These are phyloP conservation scores for Notothenia coriiceps DNA, from an alignment of 2,113 vertebrate species.

Conservation along the genomic window DNA sequence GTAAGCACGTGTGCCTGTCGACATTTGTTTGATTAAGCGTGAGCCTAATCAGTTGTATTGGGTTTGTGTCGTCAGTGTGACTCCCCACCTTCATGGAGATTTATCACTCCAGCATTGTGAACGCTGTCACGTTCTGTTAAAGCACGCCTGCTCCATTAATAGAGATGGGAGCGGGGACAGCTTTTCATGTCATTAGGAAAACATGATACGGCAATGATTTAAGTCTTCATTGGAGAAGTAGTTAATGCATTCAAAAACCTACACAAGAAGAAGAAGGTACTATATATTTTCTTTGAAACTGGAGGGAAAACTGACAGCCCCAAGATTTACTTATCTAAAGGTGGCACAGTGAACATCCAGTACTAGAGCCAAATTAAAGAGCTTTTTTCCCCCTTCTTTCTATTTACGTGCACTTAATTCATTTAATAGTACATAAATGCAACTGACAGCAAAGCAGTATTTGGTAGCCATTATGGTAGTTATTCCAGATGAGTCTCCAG, in stretches of 20 bases:
- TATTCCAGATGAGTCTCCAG: constrained; percentile 17
- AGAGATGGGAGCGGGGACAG: constrained; percentile 62
- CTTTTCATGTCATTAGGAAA: constrained; percentile 77
- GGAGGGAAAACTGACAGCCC: constrained; percentile 28
- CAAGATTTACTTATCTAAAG: constrained; percentile 45
- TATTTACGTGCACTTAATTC: not conserved
- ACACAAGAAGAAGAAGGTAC: constrained; percentile 55
- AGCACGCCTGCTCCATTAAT: constrained; percentile 74
- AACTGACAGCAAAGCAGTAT: constrained; percentile 30
- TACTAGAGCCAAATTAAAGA: constrained; percentile 30
- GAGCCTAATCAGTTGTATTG: constrained; percentile 59
- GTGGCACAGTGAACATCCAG: constrained; percentile 28
- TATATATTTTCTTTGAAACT: constrained; percentile 42
- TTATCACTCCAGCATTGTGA: constrained; percentile 71
- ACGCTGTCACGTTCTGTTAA: constrained; percentile 70
- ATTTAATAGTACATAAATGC: not conserved
- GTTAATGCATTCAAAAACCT: constrained; percentile 55
- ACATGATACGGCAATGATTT: constrained; percentile 75
- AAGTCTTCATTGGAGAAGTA: constrained; percentile 56
- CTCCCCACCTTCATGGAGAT: constrained; percentile 62
- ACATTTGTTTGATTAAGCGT: constrained; percentile 23
- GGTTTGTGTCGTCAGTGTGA: constrained; percentile 38
- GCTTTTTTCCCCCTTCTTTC: constrained; percentile 10
- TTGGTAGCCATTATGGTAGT: constrained; percentile 18
- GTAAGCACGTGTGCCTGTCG: not conserved